Conservation (phyloP, 2,113 vertebrate species). For the Paradoxurus hermaphroditus region DNA sequence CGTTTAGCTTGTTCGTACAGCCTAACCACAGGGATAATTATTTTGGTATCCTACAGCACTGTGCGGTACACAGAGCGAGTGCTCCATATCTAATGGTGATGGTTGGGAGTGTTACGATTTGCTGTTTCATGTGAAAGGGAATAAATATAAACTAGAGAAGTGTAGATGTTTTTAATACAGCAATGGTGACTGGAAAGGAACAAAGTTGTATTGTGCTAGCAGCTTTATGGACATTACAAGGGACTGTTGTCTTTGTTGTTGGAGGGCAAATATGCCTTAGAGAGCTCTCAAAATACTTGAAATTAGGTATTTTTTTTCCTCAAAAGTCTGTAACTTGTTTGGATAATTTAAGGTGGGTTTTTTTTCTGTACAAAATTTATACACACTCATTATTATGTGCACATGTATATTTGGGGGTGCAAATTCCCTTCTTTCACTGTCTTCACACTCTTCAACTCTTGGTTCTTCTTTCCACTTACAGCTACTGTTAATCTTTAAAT, state of each 20-base stretch:
- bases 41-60: background rate
- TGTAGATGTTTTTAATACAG: background rate
- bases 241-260: background rate
- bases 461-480: background rate
- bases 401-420: background rate
- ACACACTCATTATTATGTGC: background rate
- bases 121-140: background rate
- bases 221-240: slow-evolving; percentile 7
- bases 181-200: background rate
- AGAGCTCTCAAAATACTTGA: background rate
- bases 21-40: background rate
- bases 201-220: slow-evolving; percentile 1
- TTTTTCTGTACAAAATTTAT: background rate
- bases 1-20: background rate
- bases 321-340: background rate
- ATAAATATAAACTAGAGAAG: background rate
- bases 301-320: background rate
- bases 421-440: background rate
- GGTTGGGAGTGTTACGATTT: background rate
- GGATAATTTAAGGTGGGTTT: background rate
- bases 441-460: background rate
- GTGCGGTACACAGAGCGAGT: background rate
- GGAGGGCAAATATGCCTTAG: background rate
- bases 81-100: background rate
- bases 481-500: background rate